These are phyloP conservation scores for Philereme vetulata DNA, from an alignment of 2,888 invertebrate species.

Conservation along the genomic window DNA sequence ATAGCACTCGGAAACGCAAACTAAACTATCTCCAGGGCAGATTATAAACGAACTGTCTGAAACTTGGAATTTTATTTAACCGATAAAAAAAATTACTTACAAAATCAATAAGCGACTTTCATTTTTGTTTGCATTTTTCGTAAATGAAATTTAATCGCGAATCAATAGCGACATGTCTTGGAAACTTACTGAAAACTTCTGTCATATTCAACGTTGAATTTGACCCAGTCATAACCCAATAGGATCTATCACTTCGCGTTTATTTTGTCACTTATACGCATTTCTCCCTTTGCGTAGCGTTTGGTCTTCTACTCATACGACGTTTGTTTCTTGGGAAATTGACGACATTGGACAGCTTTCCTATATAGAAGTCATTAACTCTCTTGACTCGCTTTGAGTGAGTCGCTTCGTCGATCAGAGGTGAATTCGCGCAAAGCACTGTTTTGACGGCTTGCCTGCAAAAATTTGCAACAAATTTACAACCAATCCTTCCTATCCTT, in stretches of 20 bases:
- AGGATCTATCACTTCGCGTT: neutral
- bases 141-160: too few relatives aligned
- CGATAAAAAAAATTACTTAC: neutral
- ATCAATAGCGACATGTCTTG: too few relatives aligned
- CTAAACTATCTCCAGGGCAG: constrained; percentile 9
- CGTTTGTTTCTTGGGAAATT: neutral
- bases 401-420: neutral
- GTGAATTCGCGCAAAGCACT: neutral
- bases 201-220: too few relatives aligned
- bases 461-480: neutral
- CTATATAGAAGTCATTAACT: constrained; percentile 15
- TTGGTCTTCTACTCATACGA: too few relatives aligned
- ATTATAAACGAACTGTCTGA: constrained; percentile 1
- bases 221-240: neutral
- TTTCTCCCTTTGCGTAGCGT: neutral
- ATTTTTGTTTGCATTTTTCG: too few relatives aligned
- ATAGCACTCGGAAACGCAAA: constrained; percentile 15
- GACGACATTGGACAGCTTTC: constrained; percentile 21
- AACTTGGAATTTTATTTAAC: constrained; percentile 6
- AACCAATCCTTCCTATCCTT: too few relatives aligned
- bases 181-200: too few relatives aligned
- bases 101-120: neutral
- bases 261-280: neutral
- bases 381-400: constrained; percentile 18
- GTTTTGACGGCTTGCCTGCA: constrained; percentile 26